Evolutionary conservation across 2,797 vertebrate species (phyloP).

Genomic region (Onychomys arenicola): DNA sequence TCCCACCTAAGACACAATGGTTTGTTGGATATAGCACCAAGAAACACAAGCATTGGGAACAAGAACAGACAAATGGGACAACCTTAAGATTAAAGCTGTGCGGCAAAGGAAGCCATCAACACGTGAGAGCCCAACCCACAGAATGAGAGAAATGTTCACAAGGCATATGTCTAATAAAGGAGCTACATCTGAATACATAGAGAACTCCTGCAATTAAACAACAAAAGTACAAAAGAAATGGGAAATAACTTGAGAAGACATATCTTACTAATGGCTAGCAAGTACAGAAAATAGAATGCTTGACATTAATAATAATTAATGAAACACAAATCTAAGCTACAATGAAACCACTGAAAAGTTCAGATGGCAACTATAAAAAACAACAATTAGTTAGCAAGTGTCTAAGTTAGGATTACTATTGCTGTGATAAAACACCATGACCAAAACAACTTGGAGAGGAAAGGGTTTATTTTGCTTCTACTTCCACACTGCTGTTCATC

Average conservation of each 20-base stretch:
- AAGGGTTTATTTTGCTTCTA: neutral
- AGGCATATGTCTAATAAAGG: neutral
- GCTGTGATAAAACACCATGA: neutral
- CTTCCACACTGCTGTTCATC: neutral
- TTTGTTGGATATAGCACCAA: neutral
- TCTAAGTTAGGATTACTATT: neutral
- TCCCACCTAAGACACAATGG: neutral
- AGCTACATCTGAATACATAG: neutral
- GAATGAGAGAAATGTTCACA: neutral
- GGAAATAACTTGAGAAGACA: neutral
- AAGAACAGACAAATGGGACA: neutral
- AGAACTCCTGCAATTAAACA: neutral
- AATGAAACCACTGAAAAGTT: neutral
- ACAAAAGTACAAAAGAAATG: neutral
- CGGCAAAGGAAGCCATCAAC: neutral
- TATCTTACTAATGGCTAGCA: neutral
- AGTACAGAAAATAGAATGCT: neutral
- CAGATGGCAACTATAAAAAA: neutral
- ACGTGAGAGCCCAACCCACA: neutral
- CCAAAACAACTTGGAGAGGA: neutral
- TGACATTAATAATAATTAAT: neutral
- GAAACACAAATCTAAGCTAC: neutral
- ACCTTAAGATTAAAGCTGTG: neutral
- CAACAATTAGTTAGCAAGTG: neutral
- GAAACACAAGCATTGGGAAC: neutral